Evolutionary conservation across 2,113 vertebrate species (phyloP).

Genomic region (Sula dactylatra): DNA sequence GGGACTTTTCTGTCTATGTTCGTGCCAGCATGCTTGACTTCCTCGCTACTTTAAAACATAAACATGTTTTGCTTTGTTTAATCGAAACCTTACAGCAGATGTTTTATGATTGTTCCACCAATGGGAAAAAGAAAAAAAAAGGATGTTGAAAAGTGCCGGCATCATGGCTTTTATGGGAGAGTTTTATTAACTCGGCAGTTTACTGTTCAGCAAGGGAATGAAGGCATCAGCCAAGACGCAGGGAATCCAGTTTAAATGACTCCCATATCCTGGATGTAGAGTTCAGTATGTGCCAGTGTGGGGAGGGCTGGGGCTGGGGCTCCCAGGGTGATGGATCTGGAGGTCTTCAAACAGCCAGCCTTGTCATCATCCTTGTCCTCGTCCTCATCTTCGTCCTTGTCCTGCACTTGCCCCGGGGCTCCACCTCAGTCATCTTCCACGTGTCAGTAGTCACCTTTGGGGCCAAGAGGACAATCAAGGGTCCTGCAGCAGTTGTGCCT

Average conservation of each 20-base stretch:
- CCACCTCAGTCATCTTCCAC: background rate
- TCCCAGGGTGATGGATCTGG: background rate
- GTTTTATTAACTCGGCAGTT: background rate
- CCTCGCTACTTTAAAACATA: background rate
- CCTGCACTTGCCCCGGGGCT: background rate
- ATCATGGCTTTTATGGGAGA: background rate
- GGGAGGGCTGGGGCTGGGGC: background rate
- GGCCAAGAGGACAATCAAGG: background rate
- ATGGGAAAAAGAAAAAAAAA: background rate
- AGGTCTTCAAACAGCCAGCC: background rate
- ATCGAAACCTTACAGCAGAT: background rate
- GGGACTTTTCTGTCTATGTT: background rate
- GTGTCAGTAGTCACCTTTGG: background rate
- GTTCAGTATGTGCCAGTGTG: background rate
- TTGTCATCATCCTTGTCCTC: background rate
- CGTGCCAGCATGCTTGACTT: background rate
- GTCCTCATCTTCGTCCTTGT: fast-evolving
- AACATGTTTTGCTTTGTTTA: conserved; percentile 21
- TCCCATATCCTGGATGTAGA: background rate
- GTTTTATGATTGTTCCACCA: conserved; percentile 18
- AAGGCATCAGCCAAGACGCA: background rate
- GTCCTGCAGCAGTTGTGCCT: background rate
- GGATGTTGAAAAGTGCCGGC: background rate
- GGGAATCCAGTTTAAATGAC: background rate
- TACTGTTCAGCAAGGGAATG: background rate